Conservation (phyloP, 1,140 invertebrate genomes). For the Rhysida immarginata region DNA sequence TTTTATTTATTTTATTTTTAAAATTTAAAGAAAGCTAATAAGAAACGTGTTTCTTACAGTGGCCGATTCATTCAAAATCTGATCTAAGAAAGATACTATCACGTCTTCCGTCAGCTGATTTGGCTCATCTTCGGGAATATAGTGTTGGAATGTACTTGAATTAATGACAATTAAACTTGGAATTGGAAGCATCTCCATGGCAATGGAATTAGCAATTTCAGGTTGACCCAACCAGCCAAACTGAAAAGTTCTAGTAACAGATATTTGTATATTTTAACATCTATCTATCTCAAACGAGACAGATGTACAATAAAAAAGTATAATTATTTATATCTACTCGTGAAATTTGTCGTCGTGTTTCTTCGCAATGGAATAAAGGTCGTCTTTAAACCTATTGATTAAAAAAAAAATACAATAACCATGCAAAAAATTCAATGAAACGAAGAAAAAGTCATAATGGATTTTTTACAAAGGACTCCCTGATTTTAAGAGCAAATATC, state of each 20-base stretch:
- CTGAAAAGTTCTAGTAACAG: constrained; percentile 65
- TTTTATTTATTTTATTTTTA: neutral
- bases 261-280: no score
- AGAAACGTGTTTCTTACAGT: constrained; percentile 18
- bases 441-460: neutral
- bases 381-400: neutral
- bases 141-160: constrained; percentile 74
- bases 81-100: constrained; percentile 37
- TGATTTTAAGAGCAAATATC: no score
- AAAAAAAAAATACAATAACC: neutral
- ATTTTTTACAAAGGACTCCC: no score
- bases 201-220: constrained; percentile 76
- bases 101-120: constrained; percentile 57
- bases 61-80: constrained; percentile 20
- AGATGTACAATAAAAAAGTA: no score
- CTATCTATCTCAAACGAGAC: no score
- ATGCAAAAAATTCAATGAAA: neutral
- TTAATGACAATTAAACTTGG: constrained; percentile 81
- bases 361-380: neutral
- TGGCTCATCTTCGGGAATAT: constrained; percentile 70
- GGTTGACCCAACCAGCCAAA: constrained; percentile 78
- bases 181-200: constrained; percentile 61
- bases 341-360: neutral
- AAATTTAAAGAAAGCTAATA: neutral
- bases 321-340: constrained; percentile 7